Evolutionary conservation across 2,888 invertebrate species (phyloP), one percentile per base, ranked within the genome.

Genomic region (Lacanobia oleracea): DNA sequence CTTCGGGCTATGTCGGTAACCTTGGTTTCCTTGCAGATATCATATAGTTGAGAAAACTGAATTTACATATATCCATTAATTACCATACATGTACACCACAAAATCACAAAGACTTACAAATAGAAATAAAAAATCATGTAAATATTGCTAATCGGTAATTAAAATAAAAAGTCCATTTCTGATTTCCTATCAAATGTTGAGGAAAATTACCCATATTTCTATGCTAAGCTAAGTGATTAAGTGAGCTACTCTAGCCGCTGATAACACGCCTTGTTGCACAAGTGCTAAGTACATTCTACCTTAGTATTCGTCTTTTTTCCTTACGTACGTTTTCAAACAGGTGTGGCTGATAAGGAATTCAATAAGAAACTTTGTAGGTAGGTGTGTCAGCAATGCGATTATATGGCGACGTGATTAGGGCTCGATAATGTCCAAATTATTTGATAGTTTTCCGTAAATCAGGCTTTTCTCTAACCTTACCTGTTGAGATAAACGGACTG

Each of bases 281-380:
- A 72, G n/a, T 40, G 2, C 6, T 9, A 21, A 59, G 51, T 75
- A 73, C 66, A 3, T 40, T 8, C 9, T 45, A 18, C 16, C 21
- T 33, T 43, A 33, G n/a, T 50, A 18, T 54, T 64, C 8, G 54
- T 70, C 45, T 48, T 75, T 75, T 75, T 76, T n/a, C n/a, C 14
- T 21, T 16, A 14, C 61, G 4, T 51, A 16, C 59, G 33, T 56
- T 64, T 51, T 16, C 14, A 51, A 60, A 65, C 75, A 72, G 79
- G 64, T 72, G 79, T 14, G 23, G 8, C 43, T 50, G 75, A 76
- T 76, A 76, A 76, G 73, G 27, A 60, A 10, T 54, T 51, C 64
- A 61, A 79, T 72, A 79, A 64, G 50, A 51, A 78, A 60, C 54
- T 10, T 72, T 69, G 43, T 57, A 50, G 5, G 65, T 72, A 54